phyloP scores from a whole-genome alignment of 1,140 invertebrate genomes.

The Psilanteris sp. region DNA sequence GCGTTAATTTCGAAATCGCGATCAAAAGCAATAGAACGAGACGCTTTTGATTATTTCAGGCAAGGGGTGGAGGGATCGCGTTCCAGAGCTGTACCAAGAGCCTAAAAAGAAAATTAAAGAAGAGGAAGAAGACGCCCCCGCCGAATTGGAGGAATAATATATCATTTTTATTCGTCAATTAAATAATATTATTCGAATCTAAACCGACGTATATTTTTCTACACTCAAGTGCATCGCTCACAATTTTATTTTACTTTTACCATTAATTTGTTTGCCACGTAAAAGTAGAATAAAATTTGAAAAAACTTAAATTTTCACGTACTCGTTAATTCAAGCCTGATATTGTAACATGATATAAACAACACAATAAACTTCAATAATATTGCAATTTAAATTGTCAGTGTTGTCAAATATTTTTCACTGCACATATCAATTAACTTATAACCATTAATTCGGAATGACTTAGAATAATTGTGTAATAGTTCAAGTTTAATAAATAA shows the following conservation, averaged over 20 bases:
- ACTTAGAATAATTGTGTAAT: conserved; percentile 7
- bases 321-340: conserved; percentile 21
- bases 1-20: conserved; percentile 56
- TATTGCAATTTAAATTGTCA: conserved; percentile 10
- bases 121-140: conserved; percentile 67
- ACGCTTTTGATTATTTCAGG: conserved; percentile 78
- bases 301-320: conserved; percentile 6
- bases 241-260: conserved; percentile 36
- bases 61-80: conserved; percentile 78
- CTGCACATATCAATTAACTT: not conserved
- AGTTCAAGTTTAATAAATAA: conserved; percentile 15
- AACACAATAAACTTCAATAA: conserved; percentile 54
- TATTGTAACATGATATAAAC: conserved; percentile 41
- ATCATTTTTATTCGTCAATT: conserved; percentile 29
- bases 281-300: conserved; percentile 17
- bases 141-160: conserved; percentile 70
- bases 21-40: conserved; percentile 67
- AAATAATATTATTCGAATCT: conserved; percentile 5
- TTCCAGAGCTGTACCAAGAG: conserved; percentile 78
- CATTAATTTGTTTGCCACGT: too few relatives aligned
- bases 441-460: too few relatives aligned
- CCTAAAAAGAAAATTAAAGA: conserved; percentile 71
- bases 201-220: conserved; percentile 37
- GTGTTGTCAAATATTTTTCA: conserved; percentile 14
- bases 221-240: conserved; percentile 22